Base-by-base conservation (phyloP, 2,888 invertebrate species). In the Monoplex corrugatus region DNA sequence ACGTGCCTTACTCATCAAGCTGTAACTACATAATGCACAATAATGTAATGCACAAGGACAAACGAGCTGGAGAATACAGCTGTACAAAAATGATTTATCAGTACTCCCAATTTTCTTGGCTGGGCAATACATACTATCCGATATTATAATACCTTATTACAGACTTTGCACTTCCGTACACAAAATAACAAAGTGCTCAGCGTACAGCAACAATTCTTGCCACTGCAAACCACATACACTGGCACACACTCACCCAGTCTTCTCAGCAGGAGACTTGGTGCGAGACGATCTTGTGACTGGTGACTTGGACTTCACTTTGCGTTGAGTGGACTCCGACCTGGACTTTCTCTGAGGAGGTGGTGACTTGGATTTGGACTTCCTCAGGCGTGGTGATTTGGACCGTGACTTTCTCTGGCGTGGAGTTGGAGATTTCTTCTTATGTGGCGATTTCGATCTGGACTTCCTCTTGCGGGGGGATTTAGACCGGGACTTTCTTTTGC, bases 401-500 rank as follows among this genome's bases (percentile, higher is more conserved):
- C 87, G 82, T 32, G 87, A 75, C 16, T 45, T 78, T 43, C 82
- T 80, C 68, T 45, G 50, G 19, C 75, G 82, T 68, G 82, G 44
- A 3, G 89, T 80, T 38, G 68, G 80, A n/a, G 89, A 89, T 75
- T 45, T 78, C 43, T 57, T 80, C 68, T 38, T 16, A 28, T 57
- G 82, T 43, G 87, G 80, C 13, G 89, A 89, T n/a, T 84, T 87
- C 35, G 89, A 89, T 84, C 89, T 87, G 43, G 87, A 84, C 38
- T 45, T 78, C 50, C 75, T 80, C 68, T 23, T 89, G 87, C 91
- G 89, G 43, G 91, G 92, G 78, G 92, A 92, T 78, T 90, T 80
- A 82, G 92, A 92, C 85, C 90, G 88, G 68, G 90, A 87, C 82
- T 87, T 89, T n/a, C 89, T 16, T 89, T 89, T 45, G 90, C 89